Percentiles rank a stretch among this genome's conserved stretches.
These are phyloP conservation scores for Drosophila nigromelanica DNA, from an alignment of 1,140 invertebrate species.

Conservation along the genomic window DNA sequence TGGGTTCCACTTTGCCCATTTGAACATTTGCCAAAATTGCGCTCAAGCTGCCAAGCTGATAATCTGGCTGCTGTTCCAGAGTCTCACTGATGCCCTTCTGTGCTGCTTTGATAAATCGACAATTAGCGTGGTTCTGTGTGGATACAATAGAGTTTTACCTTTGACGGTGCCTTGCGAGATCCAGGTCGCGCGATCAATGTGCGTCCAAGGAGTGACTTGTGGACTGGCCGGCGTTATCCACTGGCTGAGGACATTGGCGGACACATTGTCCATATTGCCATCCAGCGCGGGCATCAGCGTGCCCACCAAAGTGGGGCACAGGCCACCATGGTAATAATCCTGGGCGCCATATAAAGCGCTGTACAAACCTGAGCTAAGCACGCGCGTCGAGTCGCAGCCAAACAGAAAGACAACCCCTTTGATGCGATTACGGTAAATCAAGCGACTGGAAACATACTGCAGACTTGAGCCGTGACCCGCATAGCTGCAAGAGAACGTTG, in stretches of 20 bases:
- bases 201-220: conserved; percentile 64
- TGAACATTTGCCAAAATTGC: conserved; percentile 63
- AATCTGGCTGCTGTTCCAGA: conserved; percentile 34
- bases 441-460: conserved; percentile 69
- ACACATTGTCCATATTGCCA: conserved; percentile 69
- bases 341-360: conserved; percentile 74
- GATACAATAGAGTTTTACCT: conserved; percentile 31
- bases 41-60: conserved; percentile 68
- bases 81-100: conserved; percentile 5
- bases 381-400: conserved; percentile 76
- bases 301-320: conserved; percentile 75
- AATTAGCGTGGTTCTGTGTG: not conserved
- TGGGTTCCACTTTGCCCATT: conserved; percentile 55
- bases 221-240: conserved; percentile 59
- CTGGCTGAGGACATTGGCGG: conserved; percentile 62
- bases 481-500: conserved; percentile 51
- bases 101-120: conserved; percentile 5
- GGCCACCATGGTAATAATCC: conserved; percentile 77
- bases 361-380: conserved; percentile 68
- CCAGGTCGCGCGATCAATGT: conserved; percentile 66
- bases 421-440: conserved; percentile 62
- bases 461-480: conserved; percentile 79
- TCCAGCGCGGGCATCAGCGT: conserved; percentile 77
- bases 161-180: conserved; percentile 61
- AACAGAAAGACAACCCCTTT: conserved; percentile 76